Percentiles rank a stretch among this genome's conserved stretches.
These are phyloP conservation scores for Tachystola acroxantha DNA, from an alignment of 2,888 invertebrate genomes.

Conservation along the genomic window DNA sequence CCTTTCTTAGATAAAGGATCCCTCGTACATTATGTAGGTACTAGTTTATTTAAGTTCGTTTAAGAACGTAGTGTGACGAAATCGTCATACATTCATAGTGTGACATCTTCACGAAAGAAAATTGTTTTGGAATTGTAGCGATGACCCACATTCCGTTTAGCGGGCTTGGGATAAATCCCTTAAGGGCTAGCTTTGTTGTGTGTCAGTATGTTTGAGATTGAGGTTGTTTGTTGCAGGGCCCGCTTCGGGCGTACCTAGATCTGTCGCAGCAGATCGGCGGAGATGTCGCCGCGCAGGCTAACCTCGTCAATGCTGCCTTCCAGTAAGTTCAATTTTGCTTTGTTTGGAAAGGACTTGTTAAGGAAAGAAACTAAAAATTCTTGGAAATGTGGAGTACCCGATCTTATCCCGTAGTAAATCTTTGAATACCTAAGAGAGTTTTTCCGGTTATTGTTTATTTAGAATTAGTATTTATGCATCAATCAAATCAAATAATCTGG, in stretches of 20 bases:
- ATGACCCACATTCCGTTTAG: slow-evolving; percentile 1
- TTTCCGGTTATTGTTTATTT: too few relatives aligned
- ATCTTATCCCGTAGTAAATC: too few relatives aligned
- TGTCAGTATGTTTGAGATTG: slow-evolving; percentile 1
- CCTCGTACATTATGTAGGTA: background rate
- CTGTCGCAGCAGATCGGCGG: slow-evolving; percentile 90
- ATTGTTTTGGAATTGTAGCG: slow-evolving; percentile 1
- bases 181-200: background rate
- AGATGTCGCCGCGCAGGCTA: slow-evolving; percentile 89
- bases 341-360: background rate
- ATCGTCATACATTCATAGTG: background rate
- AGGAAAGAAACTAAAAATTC: too few relatives aligned
- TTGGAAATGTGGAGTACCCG: too few relatives aligned
- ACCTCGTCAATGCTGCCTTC: slow-evolving; percentile 89
- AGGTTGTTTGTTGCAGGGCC: slow-evolving; percentile 69
- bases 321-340: slow-evolving; percentile 76
- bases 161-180: too few relatives aligned
- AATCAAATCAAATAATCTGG: too few relatives aligned
- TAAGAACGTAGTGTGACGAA: too few relatives aligned
- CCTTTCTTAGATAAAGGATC: background rate
- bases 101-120: background rate
- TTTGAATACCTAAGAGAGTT: too few relatives aligned
- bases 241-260: slow-evolving; percentile 85
- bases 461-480: too few relatives aligned
- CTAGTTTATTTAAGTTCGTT: background rate